phyloP scores from a whole-genome alignment of 2,113 vertebrate genomes.

The Misgurnus anguillicaudatus region DNA sequence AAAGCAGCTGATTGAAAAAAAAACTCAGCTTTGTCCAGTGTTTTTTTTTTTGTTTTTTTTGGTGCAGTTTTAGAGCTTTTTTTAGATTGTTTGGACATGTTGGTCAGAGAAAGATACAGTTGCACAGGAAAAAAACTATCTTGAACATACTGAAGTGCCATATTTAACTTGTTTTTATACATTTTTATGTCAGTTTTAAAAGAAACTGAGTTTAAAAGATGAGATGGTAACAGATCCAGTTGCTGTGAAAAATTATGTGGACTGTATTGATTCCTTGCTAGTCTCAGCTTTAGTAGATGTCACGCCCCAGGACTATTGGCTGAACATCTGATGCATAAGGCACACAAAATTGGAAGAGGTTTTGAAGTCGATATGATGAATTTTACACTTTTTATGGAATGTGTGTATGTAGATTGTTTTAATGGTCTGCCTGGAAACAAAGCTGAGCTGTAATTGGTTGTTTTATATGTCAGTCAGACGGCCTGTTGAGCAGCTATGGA shows the following conservation, averaged over 20 bases:
- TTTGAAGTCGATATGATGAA: too few species aligned
- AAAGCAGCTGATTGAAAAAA: neutral
- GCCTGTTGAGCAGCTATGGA: too few species aligned
- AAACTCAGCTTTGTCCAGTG: neutral
- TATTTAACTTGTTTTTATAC: neutral
- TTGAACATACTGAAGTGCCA: constrained; percentile 53
- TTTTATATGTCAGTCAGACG: too few species aligned
- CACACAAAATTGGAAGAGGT: too few species aligned
- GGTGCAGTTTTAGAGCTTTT: constrained; percentile 51
- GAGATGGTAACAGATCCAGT: neutral
- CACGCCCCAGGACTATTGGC: too few species aligned
- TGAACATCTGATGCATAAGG: too few species aligned
- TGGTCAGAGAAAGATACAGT: constrained; percentile 53
- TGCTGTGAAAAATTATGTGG: constrained; percentile 39
- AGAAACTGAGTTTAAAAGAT: too few species aligned
- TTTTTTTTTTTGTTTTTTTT: neutral
- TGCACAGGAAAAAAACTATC: constrained; percentile 54
- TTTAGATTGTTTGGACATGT: constrained; percentile 54
- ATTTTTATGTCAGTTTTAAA: constrained; percentile 67
- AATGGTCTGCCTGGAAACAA: too few species aligned
- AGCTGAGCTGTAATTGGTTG: too few species aligned
- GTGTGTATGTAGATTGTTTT: too few species aligned
- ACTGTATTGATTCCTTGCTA: constrained; percentile 26
- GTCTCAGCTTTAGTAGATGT: too few species aligned
- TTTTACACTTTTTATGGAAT: too few species aligned